Evolutionary conservation across 2,797 vertebrate species (phyloP), one percentile per base, ranked within the genome.

Genomic region (Alauda arvensis): DNA sequence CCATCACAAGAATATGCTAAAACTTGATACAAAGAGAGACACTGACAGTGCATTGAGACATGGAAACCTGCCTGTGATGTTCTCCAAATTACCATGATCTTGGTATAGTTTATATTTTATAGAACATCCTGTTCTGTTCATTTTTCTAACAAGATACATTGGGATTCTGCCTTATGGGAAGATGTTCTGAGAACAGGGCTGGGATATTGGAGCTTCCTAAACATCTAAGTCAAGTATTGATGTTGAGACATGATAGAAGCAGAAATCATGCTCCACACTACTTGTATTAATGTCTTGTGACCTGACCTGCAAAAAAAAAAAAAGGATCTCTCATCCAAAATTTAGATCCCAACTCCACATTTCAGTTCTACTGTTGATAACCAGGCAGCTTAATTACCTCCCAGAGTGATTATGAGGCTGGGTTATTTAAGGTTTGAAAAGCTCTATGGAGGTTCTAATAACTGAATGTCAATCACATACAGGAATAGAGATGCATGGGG

Each of bases 341-440:
- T 65, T 75, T 61, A 88, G 85, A 89, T 93, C 71, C 88, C 59
- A 88, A 74, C 71, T 94, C 74, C 42, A 60, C 68, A 43, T 63
- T 70, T 92, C 85, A 68, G 75, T 83, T 91, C 39, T 57, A 55
- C 84, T 48, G 77, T 85, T 89, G 84, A 87, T 95, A 94, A 87
- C 68, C 33, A 1, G 82, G 77, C 8, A 4, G 86, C 45, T 94
- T 93, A 94, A 93, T 94, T 94, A 94, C 84, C 85, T 94, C 85
- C 90, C 83, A 63, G 82, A 87, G 87, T 65, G 88, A 93, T 94
- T 93, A 93, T 34, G 28, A 85, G 46, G 60, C 80, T 85, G 53
- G 53, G 85, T 94, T 94, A 94, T 93, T 95, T 94, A 95, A 94
- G 77, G 71, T 87, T 94, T 94, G 77, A 90, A 94, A 94, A 94